Evolutionary conservation across 2,113 vertebrate species (phyloP), one percentile per base, ranked within the genome.

Genomic region (Scomber japonicus): DNA sequence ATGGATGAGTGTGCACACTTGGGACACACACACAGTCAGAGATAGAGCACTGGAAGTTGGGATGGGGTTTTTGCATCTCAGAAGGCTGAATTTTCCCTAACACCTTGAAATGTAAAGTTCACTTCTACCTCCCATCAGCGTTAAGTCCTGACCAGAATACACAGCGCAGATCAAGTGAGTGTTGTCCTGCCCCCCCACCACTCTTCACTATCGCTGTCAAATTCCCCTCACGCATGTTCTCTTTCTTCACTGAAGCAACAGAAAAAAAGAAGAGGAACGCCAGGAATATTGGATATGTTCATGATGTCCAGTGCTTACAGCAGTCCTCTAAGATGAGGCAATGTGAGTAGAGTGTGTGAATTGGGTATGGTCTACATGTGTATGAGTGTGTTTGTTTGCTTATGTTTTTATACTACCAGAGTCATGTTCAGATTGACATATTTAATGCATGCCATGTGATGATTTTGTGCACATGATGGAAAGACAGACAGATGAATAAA

Each of bases 381-480:
- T 69, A 49, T 72, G 21, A 54, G 15, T 27, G n/a, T 51, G n/a
- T 21, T 30, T 16, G 11, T 71, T n/a, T 67, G 24, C 21, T 35
- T 11, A 21, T 5, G 1, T 24, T 85, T 56, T 70, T 67, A 45
- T 46, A 4, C 61, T 76, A 16, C 74, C 44, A 55, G 57, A 79
- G 14, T 59, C 53, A 50, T 72, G 21, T 71, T 48, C 60, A 87
- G 86, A 90, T 68, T 91, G 89, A 88, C 87, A 88, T 74, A 73
- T 86, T 82, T 87, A 87, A 84, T 85, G 72, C 69, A 48, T 50
- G 72, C 27, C 53, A 73, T 81, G 75, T 68, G 78, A 73, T 82
- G 48, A 83, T 82, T 80, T 50, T 30, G 54, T 3, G n/a, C 55
- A 12, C 16, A 65, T 67, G 73, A 72, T 16, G 31, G 69, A 65